Evolutionary conservation across 2,888 invertebrate species (phyloP), one percentile per base, ranked within the genome.

Genomic region (Diplolepis rosae): DNA sequence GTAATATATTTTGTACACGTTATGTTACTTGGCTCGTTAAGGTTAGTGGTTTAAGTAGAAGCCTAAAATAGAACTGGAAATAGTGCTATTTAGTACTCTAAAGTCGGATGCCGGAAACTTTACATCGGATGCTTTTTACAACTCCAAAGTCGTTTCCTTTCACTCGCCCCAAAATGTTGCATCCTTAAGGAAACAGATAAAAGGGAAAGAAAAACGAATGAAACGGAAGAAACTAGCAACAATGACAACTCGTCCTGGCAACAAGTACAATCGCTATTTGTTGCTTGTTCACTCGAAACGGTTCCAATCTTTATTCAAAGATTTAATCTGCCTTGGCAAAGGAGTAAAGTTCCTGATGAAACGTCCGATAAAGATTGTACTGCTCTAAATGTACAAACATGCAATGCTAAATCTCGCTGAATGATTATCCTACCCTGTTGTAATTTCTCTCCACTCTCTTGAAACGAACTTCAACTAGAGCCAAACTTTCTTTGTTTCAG

Each of bases 391-490:
- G 24, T 39, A 61, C 15, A 61, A 61, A 61, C 61, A 42, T 61
- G 61, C 61, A 22, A 61, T 39, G 61, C 61, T 61, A 61, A 61
- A 42, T 61, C 61, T 35, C 22, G 6, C 61, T 61, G 27, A 61
- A 35, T 61, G 39, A 61, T 61, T 61, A 61, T 61, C 32, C n/a
- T 61, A 24, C n/a, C 61, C 13, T 35, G 24, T 39, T 61, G 39
- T 24, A 35, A 61, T 66, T 74, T 73, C 72, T 72, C 73, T 70
- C 65, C 32, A 22, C 5, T 39, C 13, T 11, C 42, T 52, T 67
- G 66, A 68, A 71, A 68, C 30, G 11, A 42, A 39, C 30, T 51
- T 32, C 51, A 65, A 24, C 66, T 61, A 24, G 39, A 56, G 24
- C 61, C 22, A 22, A 35, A 61, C n/a, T 61, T 61, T 61, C 39